Base-by-base conservation (phyloP, 1,140 invertebrate genomes). In the Trissolcus basalis region DNA sequence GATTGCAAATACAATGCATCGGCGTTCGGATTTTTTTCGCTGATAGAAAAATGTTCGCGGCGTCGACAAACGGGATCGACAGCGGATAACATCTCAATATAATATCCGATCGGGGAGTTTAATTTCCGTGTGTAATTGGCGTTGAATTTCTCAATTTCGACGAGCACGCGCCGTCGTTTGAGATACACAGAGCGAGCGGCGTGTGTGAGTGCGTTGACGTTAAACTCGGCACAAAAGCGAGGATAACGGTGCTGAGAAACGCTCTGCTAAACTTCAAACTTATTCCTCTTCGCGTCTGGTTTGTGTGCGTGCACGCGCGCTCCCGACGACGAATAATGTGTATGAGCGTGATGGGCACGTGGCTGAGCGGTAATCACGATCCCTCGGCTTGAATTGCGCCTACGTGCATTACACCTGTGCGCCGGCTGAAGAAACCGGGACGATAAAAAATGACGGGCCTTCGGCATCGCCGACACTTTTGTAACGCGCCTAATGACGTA, bases 231-330 rank as follows among this genome's bases (percentile, higher is more conserved):
- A 78, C 73, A 70, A 76, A 76, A 76, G 73, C 54, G 44, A 63
- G 74, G 76, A 77, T 86, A 85, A 85, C 84, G 84, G 84, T 84
- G 76, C 77, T 72, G 79, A 64, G 82, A 80, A 81, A 86, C 83
- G 84, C 83, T 83, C 83, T 83, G 81, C 72, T 85, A 82, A 67
- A 50, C 79, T 69, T 74, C 19, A 67, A 80, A 83, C 68, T 77
- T 82, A 79, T 82, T 81, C 69, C 50, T 63, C 79, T 7, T 45
- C 45, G n/a, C 43, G 13, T n/a, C 9, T 6, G 12, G 6, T 39
- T 13, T 48, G 12, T 43, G 32, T 61, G 39, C 27, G 44, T 19
- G 51, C 19, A 36, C 32, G 16, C 44, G 43, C 39, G 50, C 35
- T 36, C 35, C 35, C 11, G 15, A 1, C 10, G 14, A 55, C 43